Evolutionary conservation across 2,113 vertebrate genomes (phyloP), one percentile per base, ranked within the genome.

Genomic region (Platanista minor): DNA sequence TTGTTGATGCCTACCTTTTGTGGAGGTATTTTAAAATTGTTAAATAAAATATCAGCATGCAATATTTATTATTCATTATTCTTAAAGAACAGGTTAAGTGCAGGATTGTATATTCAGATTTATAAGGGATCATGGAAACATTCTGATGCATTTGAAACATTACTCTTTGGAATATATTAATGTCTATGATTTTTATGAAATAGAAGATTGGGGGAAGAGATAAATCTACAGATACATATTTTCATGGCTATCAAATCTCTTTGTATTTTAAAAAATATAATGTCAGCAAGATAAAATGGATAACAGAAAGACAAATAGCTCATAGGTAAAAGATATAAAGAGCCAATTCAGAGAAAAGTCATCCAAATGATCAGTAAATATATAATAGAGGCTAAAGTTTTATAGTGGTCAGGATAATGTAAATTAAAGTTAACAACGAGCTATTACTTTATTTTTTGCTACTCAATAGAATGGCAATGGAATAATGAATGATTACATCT

Each of bases 11-110:
- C 29, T 81, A 46, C 54, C 17, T 94, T 95, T 84, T 85, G 54
- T 59, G 82, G n/a, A 41, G 10, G 5, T 54, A 72, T 87, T 97
- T 95, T 43, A 96, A 96, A 95, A 94, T 11, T 54, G 64, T 72
- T 92, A 69, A 89, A 72, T 95, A 72, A 94, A 94, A 81, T 91
- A 88, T 43, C 43, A 85, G 2, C 33, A 69, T 54, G 4, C 33
- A 97, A n/a, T 61, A 61, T 66, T 1, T 29, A 90, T 92, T 89
- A 64, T 74, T 91, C 46, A 67, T 77, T 95, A 74, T 87, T 91
- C 57, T 61, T 71, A 93, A 96, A 88, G 81, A 75, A 17, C 46
- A 92, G 66, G 27, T 36, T 84, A 96, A 94, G 41, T 7, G 12
- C 27, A 46, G 25, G 27, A 85, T 67, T 82, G 25, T 69, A 69